Base-by-base conservation (phyloP, 2,888 invertebrate genomes). In the Conchocele bisecta region DNA sequence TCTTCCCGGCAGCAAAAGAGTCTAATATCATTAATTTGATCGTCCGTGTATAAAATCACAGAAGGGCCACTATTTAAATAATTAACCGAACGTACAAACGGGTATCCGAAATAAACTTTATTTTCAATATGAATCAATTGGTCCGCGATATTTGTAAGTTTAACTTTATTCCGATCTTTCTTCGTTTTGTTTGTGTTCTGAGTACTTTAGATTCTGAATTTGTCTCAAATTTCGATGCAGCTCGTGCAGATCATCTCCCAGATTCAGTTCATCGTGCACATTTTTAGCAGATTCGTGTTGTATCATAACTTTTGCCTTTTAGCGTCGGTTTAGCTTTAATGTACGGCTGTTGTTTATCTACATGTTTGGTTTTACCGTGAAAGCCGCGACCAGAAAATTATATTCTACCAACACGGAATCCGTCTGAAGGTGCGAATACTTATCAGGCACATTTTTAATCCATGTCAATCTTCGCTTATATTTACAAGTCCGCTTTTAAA, bases 21-120 rank as follows among this genome's bases (percentile, higher is more conserved):
- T 39, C 26, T 53, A 2, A 63, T 51, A 15, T 65, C 57, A 11
- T 60, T 44, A n/a, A 67, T 53, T 22, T 67, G 53, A 29, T 67
- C 46, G 17, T 59, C 59, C 2, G n/a, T n/a, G n/a, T n/a, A n/a
- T n/a, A n/a, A n/a, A n/a, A n/a, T n/a, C n/a, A n/a, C n/a, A n/a
- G n/a, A 59, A 7, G 54, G 59, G 17, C 51, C 57, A 13, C 39
- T 26, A 2, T 37, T 17, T 24, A 58, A 41, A 58, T 65, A 51
- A 6, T 9, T 42, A 7, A 65, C 58, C 3, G 31, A 13, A 13
- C 42, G 13, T 2, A 65, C 28, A 26, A 58, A 65, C 3, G 37
- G 39, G n/a, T 64, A 24, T 13, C 42, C 58, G 0, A 17, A 3
- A 17, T 53, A 53, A 4, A 57, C 50, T 46, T 48, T 39, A 20